phyloP scores from a whole-genome alignment of 2,113 vertebrate genomes.

The Melanerpes aurifrons region DNA sequence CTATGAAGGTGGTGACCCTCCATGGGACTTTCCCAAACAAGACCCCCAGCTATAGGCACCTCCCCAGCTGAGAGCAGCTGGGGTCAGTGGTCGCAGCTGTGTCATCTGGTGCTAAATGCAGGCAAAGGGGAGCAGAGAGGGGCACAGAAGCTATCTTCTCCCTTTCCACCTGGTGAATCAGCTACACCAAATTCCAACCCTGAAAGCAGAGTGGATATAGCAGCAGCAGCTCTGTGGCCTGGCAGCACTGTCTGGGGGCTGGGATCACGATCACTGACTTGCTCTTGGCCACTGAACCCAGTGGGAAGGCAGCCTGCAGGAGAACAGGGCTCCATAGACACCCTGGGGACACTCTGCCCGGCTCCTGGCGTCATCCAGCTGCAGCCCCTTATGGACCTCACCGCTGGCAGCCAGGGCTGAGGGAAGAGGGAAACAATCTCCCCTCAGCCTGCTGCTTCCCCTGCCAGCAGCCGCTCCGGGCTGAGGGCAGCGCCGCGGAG shows the following conservation, averaged over 20 bases:
- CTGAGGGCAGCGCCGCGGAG: not conserved
- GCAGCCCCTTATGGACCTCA: accelerated
- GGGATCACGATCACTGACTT: not conserved
- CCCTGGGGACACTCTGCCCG: not conserved
- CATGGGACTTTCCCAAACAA: accelerated
- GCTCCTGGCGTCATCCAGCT: accelerated
- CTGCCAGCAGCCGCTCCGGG: not conserved
- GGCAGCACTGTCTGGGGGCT: not conserved
- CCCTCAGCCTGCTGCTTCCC: not conserved
- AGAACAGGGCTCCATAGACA: not conserved
- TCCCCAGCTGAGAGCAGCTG: not conserved
- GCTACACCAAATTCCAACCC: not conserved
- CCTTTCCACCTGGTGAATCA: not conserved
- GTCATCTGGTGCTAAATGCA: not conserved
- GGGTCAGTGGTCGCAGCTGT: not conserved
- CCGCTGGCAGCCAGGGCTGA: accelerated
- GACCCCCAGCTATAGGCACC: accelerated
- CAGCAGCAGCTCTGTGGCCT: not conserved
- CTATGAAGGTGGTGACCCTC: not conserved
- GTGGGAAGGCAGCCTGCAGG: not conserved
- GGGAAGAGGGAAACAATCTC: not conserved
- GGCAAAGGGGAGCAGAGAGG: not conserved
- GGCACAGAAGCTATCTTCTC: not conserved
- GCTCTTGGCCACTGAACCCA: accelerated
- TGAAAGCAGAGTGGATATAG: not conserved